A percentile compares a stretch with the other conserved stretches of the same genome.
These are phyloP conservation scores for Chloroclystis v-ata DNA, from an alignment of 2,888 invertebrate species.

Conservation along the genomic window DNA sequence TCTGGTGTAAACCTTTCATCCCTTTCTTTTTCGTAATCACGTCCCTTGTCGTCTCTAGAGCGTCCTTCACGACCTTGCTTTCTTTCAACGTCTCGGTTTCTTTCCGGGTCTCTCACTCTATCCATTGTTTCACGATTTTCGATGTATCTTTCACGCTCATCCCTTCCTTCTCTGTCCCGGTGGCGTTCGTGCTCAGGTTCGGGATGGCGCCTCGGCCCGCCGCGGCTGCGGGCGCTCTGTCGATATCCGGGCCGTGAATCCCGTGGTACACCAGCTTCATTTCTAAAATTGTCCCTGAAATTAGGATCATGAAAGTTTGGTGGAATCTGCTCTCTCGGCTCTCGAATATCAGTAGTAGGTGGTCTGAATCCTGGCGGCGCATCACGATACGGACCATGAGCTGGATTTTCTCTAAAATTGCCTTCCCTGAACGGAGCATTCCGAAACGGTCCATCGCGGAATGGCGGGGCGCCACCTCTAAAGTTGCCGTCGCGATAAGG, in stretches of 20 bases:
- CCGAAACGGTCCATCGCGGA: constrained; percentile 57
- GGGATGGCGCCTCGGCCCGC: constrained; percentile 56
- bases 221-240: constrained; percentile 49
- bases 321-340: constrained; percentile 53
- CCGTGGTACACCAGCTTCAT: constrained; percentile 51
- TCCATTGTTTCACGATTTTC: constrained; percentile 60
- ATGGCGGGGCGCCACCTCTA: constrained; percentile 55
- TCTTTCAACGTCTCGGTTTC: constrained; percentile 39
- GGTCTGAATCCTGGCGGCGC: constrained; percentile 52
- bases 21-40: constrained; percentile 65
- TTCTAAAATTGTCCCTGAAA: constrained; percentile 61
- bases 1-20: constrained; percentile 66
- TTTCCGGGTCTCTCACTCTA: constrained; percentile 62
- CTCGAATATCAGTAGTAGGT: constrained; percentile 61
- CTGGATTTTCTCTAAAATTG: constrained; percentile 56
- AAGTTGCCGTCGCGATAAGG: constrained; percentile 58
- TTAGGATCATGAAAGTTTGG: constrained; percentile 59
- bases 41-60: constrained; percentile 46
- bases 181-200: constrained; percentile 61
- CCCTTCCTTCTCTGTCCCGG: constrained; percentile 63
- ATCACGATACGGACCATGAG: constrained; percentile 59
- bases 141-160: constrained; percentile 61
- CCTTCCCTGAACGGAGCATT: constrained; percentile 61
- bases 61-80: constrained; percentile 45
- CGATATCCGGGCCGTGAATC: constrained; percentile 56